A percentile compares a stretch with the other conserved stretches of the same genome.
These are phyloP conservation scores for Phyllopteryx taeniolatus DNA, from an alignment of 2,113 vertebrate species.

Conservation along the genomic window DNA sequence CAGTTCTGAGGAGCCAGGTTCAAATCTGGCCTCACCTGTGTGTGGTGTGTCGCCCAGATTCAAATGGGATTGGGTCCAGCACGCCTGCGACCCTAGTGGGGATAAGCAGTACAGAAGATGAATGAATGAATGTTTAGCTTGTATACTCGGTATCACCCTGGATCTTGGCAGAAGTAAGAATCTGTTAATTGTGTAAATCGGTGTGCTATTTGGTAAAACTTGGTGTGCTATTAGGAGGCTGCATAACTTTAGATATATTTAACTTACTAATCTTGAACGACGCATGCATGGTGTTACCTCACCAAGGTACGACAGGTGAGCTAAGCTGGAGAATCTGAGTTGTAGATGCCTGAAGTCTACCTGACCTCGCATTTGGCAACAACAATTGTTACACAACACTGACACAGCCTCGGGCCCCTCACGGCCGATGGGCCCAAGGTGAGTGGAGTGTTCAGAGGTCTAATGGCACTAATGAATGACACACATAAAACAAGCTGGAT, in stretches of 20 bases:
- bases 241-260: slow-evolving; percentile 43
- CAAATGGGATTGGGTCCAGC: too few relatives aligned
- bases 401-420: slow-evolving; percentile 20
- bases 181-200: background rate
- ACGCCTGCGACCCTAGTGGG: too few relatives aligned
- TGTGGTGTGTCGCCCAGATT: too few relatives aligned
- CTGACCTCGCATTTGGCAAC: slow-evolving; percentile 45
- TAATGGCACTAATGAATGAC: slow-evolving; percentile 29
- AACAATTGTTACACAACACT: slow-evolving; percentile 51
- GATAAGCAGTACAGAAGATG: background rate
- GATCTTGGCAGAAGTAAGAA: background rate
- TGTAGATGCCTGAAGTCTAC: slow-evolving; percentile 35
- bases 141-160: slow-evolving; percentile 9
- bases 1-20: too few relatives aligned
- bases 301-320: slow-evolving; percentile 41
- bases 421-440: slow-evolving; percentile 26
- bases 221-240: slow-evolving; percentile 8
- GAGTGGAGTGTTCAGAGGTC: slow-evolving; percentile 32
- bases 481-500: background rate
- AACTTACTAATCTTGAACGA: slow-evolving; percentile 52
- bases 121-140: background rate
- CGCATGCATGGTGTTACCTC: slow-evolving; percentile 38
- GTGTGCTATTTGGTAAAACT: slow-evolving; percentile 7
- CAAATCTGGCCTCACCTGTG: background rate
- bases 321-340: slow-evolving; percentile 43